phyloP scores from a whole-genome alignment of 2,888 invertebrate genomes.

The Seira sanloemensis region DNA sequence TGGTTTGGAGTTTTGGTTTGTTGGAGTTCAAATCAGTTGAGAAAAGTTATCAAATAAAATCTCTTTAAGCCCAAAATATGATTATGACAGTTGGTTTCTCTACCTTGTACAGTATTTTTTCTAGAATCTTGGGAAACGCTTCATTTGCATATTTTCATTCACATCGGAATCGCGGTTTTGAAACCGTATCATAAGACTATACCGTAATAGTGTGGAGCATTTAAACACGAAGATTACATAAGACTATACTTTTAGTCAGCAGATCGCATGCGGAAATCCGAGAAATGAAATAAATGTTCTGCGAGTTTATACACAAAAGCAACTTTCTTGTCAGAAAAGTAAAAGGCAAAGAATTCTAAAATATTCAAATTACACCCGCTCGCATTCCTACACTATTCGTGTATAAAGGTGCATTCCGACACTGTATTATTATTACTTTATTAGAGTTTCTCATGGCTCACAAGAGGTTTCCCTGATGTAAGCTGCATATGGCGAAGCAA shows the following conservation, averaged over 20 bases:
- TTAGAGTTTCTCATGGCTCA: background rate
- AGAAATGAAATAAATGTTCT: too few relatives aligned
- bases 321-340: too few relatives aligned
- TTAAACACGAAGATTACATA: too few relatives aligned
- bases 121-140: too few relatives aligned
- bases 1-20: too few relatives aligned
- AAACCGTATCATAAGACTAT: background rate
- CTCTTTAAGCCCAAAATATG: too few relatives aligned
- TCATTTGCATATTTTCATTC: background rate
- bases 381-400: background rate
- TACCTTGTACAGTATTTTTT: too few relatives aligned
- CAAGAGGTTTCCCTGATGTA: constrained; percentile 3
- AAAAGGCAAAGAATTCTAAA: background rate
- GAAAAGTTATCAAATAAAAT: too few relatives aligned
- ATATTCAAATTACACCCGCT: constrained; percentile 2
- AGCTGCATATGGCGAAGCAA: background rate
- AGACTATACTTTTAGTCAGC: too few relatives aligned
- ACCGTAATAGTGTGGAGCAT: background rate
- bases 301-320: too few relatives aligned
- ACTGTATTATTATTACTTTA: constrained; percentile 3
- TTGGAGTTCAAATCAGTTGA: background rate
- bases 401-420: constrained; percentile 5
- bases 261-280: background rate
- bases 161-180: background rate
- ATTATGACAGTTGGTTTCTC: too few relatives aligned